Conservation (phyloP, 2,113 vertebrate species). For the Callithrix jacchus region DNA sequence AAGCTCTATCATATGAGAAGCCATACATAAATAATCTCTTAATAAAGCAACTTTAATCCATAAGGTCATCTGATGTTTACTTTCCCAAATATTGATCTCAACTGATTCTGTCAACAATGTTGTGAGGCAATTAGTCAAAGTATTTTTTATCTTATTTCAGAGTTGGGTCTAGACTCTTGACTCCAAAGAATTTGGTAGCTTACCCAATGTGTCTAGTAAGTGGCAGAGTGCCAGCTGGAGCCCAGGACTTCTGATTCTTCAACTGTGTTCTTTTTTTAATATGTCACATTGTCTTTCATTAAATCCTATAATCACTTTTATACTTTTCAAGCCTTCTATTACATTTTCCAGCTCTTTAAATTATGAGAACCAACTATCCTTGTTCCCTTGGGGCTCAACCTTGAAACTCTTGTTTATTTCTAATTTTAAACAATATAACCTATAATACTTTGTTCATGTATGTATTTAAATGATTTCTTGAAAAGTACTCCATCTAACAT, state of each 20-base stretch:
- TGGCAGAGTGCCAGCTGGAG: not conserved
- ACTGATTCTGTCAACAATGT: not conserved
- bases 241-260: not conserved
- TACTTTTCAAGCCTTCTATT: not conserved
- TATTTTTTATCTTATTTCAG: not conserved
- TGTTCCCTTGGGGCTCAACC: not conserved
- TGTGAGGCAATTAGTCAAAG: not conserved
- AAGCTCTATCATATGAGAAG: not conserved
- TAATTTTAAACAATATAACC: conserved; percentile 39
- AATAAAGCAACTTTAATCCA: not conserved
- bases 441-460: conserved; percentile 51
- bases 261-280: not conserved
- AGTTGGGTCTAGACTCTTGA: not conserved
- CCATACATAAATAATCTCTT: not conserved
- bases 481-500: conserved; percentile 84
- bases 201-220: not conserved
- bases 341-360: not conserved
- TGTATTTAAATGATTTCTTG: conserved; percentile 57
- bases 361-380: not conserved
- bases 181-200: not conserved
- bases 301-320: not conserved
- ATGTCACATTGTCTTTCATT: not conserved
- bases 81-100: not conserved
- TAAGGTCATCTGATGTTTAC: not conserved
- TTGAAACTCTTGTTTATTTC: not conserved